Percentiles rank a stretch among this genome's conserved stretches.
Conservation (phyloP, 2,113 vertebrate genomes). For the pig (Sus scrofa) region T2T-Sscrofa CM000819.6:89368001-89368500, state of each 20-base stretch:
- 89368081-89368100: too few species aligned
- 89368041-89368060: neutral
- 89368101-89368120: too few species aligned
- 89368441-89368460: neutral
- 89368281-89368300: neutral
- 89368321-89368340: neutral
- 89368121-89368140: neutral
- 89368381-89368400: neutral
- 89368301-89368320: neutral
- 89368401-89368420: neutral
- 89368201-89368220: neutral
- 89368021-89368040: neutral
- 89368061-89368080: neutral
- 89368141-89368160: neutral
- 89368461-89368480: neutral
- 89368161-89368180: neutral
- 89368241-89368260: neutral
- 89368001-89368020: neutral
- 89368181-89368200: neutral
- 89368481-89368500: neutral
- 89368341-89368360: neutral
- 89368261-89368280: neutral
- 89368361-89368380: neutral
- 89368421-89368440: neutral
- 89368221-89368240: neutral